Conservation (phyloP, 2,888 invertebrate species). For the Cantharis nigra region DNA sequence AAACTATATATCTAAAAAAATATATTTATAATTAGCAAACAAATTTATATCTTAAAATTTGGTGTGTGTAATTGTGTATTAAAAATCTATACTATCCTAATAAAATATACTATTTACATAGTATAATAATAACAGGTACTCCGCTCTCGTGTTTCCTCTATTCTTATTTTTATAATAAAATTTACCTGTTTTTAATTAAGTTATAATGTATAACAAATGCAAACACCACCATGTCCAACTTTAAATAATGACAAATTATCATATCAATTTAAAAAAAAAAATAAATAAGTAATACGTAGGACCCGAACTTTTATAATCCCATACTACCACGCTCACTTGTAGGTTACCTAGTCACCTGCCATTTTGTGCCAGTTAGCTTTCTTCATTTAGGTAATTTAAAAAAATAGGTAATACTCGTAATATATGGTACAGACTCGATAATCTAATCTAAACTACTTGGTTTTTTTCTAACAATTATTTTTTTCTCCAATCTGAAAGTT, state of each 20-base stretch:
- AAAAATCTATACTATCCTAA: constrained; percentile 13
- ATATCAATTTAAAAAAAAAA: neutral
- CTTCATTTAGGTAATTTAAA: neutral
- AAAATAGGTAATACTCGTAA: neutral
- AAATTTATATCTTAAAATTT: constrained; percentile 6
- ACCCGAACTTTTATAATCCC: neutral
- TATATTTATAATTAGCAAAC: neutral
- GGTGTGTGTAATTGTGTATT: constrained; percentile 3
- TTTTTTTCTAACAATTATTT: too few relatives aligned
- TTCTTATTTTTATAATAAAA: neutral
- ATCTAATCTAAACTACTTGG: too few relatives aligned
- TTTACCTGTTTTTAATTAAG: neutral
- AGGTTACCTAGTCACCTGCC: neutral
- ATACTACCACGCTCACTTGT: neutral
- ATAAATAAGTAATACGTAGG: neutral
- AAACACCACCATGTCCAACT: neutral
- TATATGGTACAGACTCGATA: neutral
- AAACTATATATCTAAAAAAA: neutral
- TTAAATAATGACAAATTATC: neutral
- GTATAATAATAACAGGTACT: constrained; percentile 21
- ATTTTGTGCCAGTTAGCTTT: neutral
- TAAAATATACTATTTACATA: constrained; percentile 17
- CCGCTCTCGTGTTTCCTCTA: neutral
- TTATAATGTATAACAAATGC: neutral
- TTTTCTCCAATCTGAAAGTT: too few relatives aligned